These are phyloP conservation scores for Lepisosteus osseus DNA, from an alignment of 2,113 vertebrate species.

Conservation along the genomic window DNA sequence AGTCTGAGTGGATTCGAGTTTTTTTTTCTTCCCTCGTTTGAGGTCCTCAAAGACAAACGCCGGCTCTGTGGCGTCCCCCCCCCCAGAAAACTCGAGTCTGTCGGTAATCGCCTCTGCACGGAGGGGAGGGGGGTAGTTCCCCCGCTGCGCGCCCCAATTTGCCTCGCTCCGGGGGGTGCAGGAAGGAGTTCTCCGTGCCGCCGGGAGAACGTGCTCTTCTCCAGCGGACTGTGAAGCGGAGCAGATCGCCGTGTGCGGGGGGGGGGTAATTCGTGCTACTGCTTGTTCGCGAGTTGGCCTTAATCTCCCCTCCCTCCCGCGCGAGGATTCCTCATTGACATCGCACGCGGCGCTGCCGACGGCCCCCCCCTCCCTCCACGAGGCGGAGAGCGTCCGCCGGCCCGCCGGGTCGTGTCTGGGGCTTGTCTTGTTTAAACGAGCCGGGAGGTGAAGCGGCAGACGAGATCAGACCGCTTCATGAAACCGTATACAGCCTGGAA, in stretches of 20 bases:
- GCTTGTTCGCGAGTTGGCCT: not conserved
- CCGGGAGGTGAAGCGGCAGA: too few species aligned
- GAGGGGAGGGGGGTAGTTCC: too few species aligned
- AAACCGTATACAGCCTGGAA: too few species aligned
- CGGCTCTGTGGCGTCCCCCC: too few species aligned
- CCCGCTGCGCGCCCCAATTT: not conserved
- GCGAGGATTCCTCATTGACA: conserved; percentile 23
- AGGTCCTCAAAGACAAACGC: too few species aligned
- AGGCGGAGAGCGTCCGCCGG: conserved; percentile 54
- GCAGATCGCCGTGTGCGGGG: not conserved
- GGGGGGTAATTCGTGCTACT: not conserved
- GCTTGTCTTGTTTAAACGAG: too few species aligned
- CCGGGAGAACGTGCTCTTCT: too few species aligned
- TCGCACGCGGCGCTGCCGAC: conserved; percentile 26
- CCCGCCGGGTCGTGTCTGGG: conserved; percentile 43
- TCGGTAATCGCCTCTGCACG: too few species aligned
- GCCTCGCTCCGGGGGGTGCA: not conserved
- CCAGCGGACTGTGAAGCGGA: not conserved
- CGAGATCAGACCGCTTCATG: too few species aligned
- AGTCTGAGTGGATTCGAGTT: too few species aligned
- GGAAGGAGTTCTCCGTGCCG: not conserved
- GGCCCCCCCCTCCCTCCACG: conserved; percentile 31
- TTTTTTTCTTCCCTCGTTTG: too few species aligned
- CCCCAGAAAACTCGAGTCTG: too few species aligned
- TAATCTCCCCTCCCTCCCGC: conserved; percentile 8